A percentile compares a stretch with the other conserved stretches of the same genome.
Conservation (phyloP, 2,113 vertebrate genomes). For the Tangachromis dhanisi region DNA sequence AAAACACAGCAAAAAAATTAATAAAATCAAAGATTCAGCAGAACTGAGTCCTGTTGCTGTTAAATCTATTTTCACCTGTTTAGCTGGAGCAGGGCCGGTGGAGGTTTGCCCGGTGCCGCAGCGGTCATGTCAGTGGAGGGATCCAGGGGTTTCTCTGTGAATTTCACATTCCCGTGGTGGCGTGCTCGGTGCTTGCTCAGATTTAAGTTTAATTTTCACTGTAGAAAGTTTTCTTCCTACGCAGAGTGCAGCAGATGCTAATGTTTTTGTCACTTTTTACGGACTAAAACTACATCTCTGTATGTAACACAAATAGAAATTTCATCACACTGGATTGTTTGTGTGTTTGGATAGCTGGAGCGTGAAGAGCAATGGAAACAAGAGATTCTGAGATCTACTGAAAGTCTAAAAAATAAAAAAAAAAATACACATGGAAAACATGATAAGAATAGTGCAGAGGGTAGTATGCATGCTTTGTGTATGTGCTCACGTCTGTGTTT, state of each 20-base stretch:
- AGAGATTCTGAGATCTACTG: not conserved
- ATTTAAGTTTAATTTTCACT: not conserved
- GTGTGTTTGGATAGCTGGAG: not conserved
- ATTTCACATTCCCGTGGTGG: not conserved
- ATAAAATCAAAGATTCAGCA: not conserved
- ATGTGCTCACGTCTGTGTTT: slow-evolving; percentile 9
- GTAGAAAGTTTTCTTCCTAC: not conserved
- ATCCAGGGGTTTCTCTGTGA: not conserved
- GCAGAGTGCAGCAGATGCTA: not conserved
- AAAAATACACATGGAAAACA: not conserved
- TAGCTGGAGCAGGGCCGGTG: not conserved
- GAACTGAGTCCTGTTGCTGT: not conserved
- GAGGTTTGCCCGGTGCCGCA: not conserved
- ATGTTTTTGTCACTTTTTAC: not conserved
- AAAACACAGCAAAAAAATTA: not conserved
- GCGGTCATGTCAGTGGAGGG: not conserved
- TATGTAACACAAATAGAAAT: not conserved
- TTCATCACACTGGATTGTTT: not conserved
- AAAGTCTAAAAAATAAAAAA: not conserved
- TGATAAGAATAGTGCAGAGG: not conserved
- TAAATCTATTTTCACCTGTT: not conserved
- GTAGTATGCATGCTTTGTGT: not conserved
- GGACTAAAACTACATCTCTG: not conserved
- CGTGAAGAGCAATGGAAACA: not conserved
- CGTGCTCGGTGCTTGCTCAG: not conserved